Base-by-base conservation (phyloP, 2,113 vertebrate species). In the Triplophysa tibetana region DNA sequence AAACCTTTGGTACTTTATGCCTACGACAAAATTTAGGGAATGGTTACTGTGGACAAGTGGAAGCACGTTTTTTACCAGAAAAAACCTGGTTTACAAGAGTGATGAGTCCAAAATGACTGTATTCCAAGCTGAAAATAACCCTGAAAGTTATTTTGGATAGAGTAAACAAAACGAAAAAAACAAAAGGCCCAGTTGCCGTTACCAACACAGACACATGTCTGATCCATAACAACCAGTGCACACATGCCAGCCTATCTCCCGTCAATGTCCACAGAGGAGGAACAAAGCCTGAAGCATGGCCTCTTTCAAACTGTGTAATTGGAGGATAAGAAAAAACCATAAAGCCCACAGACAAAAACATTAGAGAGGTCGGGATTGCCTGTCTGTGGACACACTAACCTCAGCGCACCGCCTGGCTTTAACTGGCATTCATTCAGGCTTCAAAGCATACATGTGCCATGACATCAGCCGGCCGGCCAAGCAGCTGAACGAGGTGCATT, bases 281-380 rank as follows among this genome's bases (percentile, higher is more conserved):
- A 82, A 75, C 84, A 78, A 82, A 70, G 70, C 73, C 84, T 84
- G 78, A 80, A 88, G 85, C 50, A 41, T 60, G 50, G 58, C 64
- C 50, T 24, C 70, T 54, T 78, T 85, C n/a, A 8, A 68, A 79
- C 64, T 1, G 17, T 38, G 85, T 77, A 64, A 87, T 81, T 50
- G 45, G 70, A 83, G 80, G 78, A 52, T 52, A 74, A 62, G 69
- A 58, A 61, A 43, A 61, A 48, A 26, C 52, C 83, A 75, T 74
- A 68, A 43, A 62, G 23, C 70, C 50, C 43, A 48, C 43, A 65
- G 77, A 80, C 75, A 75, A 77, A 68, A 68, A 66, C 69, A 81
- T 60, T 63, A 52, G 58, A 73, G 50, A 61, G 52, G 61, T 21
- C 43, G 50, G 72, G 78, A 81, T 29, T 50, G 68, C 33, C 75